Evolutionary conservation across 2,888 invertebrate species (phyloP), one percentile per base, ranked within the genome.

Genomic region (Athripsodes cinereus): DNA sequence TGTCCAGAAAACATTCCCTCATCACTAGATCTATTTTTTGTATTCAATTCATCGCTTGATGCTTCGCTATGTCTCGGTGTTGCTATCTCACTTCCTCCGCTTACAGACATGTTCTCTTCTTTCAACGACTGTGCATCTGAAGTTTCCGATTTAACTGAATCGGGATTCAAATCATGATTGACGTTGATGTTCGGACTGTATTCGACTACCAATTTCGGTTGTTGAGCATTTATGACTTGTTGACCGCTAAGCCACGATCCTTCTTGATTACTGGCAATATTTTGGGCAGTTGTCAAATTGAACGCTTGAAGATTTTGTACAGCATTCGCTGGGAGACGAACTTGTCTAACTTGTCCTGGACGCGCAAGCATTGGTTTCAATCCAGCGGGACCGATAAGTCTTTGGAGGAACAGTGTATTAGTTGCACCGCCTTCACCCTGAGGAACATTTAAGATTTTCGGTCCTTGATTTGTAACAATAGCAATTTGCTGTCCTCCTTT

Each of bases 401-500:
- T 82, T 67, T 87, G 87, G 51, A 87, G 76, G 18, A 87, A 72
- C 13, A 87, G 70, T 64, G 86, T 80, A 64, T 86, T 86, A 0
- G 85, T 80, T 1, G 84, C 73, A 0, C 78, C 78, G 1, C 72
- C 74, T 53, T 78, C 78, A 0, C 74, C 74, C 2, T 63, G 63
- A 70, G 58, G 73, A 60, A 74, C 82, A 61, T 69, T 81, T 68
- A 72, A 72, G 67, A 74, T 73, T 70, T 71, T 83, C 65, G 72
- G 83, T 59, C 86, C 86, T 6, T 85, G 83, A 63, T 86, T 85
- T 3, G 87, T 86, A 2, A 87, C 85, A 60, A 87, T 86, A 2
- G 86, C 85, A 59, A 87, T 85, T 66, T 86, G 86, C 67, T 87
- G 86, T 1, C 85, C 84, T 8, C 85, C 82, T 71, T 87, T 87